Evolutionary conservation across 2,113 vertebrate species (phyloP), one percentile per base, ranked within the genome.

Genomic region (Grus americana): DNA sequence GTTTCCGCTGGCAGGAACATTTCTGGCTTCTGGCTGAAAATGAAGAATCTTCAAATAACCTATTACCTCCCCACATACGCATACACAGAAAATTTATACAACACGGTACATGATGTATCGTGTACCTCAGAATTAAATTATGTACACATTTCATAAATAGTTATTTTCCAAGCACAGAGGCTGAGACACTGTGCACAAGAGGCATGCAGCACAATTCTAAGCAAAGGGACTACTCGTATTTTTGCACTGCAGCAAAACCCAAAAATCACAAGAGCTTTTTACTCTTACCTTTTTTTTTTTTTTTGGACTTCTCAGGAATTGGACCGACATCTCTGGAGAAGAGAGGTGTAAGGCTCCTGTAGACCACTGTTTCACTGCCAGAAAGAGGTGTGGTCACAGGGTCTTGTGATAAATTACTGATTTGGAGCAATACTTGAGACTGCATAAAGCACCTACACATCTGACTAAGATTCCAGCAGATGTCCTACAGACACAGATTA

Each of bases 291-390:
- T 23, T 44, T 36, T 21, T 8, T 24, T 24, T 18, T n/a, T 29
- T 26, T 42, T n/a, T 50, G 32, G n/a, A 62, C 47, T 27, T 20
- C 52, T 57, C 52, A 44, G 54, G 42, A 79, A 58, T 55, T 38
- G 16, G 74, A 88, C 26, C 0, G 1, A 36, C 1, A 0, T 36
- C 58, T 5, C 30, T 15, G 36, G 49, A 34, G 36, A 47, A 63
- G 36, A 42, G 24, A 57, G 29, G 17, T 27, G 11, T 47, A 80
- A 80, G n/a, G 50, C 68, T 59, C 79, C 46, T 30, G 58, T 30
- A 66, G 50, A 66, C 26, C 14, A 30, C 67, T 42, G 38, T 24
- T 70, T 86, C 29, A 50, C 23, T 30, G 11, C 24, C n/a, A 62
- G 65, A 26, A 78, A 78, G 29, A 72, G 30, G 21, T 34, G 44